Conservation (phyloP, 2,113 vertebrate species). For the Limnothrissa miodon region DNA sequence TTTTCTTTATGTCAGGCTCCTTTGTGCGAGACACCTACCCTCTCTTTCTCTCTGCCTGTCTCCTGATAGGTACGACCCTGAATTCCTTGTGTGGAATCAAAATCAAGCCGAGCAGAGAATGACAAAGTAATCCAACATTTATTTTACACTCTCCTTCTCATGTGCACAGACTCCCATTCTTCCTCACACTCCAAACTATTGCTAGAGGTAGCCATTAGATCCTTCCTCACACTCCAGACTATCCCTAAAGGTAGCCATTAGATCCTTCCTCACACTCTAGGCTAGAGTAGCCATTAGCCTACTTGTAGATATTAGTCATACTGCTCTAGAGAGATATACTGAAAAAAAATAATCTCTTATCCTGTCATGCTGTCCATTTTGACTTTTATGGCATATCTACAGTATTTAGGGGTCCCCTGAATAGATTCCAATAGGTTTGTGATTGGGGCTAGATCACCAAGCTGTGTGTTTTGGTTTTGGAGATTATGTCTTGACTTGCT, state of each 20-base stretch:
- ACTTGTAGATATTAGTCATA: no score
- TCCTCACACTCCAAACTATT: slow-evolving; percentile 1
- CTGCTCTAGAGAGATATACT: background rate
- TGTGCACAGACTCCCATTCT: slow-evolving; percentile 33
- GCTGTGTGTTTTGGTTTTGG: background rate
- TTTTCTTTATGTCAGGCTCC: slow-evolving; percentile 58
- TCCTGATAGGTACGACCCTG: slow-evolving; percentile 79
- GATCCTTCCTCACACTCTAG: no score
- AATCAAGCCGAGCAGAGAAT: slow-evolving; percentile 84
- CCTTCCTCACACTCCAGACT: no score
- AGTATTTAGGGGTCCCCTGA: background rate
- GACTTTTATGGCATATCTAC: background rate
- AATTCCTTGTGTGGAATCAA: slow-evolving; percentile 87
- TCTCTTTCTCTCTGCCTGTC: slow-evolving; percentile 73
- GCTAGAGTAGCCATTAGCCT: no score
- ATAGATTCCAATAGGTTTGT: background rate
- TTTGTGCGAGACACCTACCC: slow-evolving; percentile 60
- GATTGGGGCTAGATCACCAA: background rate
- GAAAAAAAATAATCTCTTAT: background rate
- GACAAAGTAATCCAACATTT: slow-evolving; percentile 80
- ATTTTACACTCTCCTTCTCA: slow-evolving; percentile 49
- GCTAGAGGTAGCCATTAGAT: background rate
- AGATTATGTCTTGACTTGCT: background rate
- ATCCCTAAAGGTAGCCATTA: no score
- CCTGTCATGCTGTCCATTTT: background rate